Evolutionary conservation across 2,888 invertebrate species (phyloP).

Genomic region (Tetranychus piercei): DNA sequence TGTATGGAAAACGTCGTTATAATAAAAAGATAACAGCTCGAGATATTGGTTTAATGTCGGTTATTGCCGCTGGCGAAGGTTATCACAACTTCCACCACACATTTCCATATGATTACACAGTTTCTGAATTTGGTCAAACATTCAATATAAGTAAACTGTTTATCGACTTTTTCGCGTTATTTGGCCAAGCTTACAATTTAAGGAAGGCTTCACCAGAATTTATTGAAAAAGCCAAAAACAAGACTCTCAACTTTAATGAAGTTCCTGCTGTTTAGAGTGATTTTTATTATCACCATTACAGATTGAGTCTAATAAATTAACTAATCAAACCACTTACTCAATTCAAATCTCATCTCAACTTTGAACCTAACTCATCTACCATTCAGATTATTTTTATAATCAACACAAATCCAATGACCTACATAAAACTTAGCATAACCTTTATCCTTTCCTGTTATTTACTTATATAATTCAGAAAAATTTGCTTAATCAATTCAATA

Average conservation of each 20-base stretch:
- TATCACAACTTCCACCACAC: conserved; percentile 7
- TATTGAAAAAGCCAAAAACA: neutral
- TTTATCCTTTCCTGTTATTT: too few species aligned
- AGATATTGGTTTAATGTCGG: conserved; percentile 8
- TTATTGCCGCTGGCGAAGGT: conserved; percentile 1
- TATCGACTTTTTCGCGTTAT: conserved; percentile 1
- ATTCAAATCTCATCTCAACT: too few species aligned
- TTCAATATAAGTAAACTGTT: conserved; percentile 7
- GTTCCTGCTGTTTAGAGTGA: neutral
- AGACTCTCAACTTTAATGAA: neutral
- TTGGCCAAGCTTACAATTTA: neutral
- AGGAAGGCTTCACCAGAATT: neutral
- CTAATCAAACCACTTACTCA: neutral
- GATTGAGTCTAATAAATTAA: neutral
- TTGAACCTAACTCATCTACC: too few species aligned
- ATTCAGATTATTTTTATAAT: too few species aligned
- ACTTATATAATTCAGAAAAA: too few species aligned
- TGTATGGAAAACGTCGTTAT: neutral
- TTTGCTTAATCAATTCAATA: too few species aligned
- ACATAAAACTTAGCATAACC: too few species aligned
- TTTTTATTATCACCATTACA: neutral
- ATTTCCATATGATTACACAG: conserved; percentile 4
- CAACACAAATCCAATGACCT: too few species aligned
- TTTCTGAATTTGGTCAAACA: conserved; percentile 3
- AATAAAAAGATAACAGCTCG: conserved; percentile 8